Percentiles rank a stretch among this genome's conserved stretches.
Evolutionary conservation across 2,888 invertebrate species (phyloP).

Genomic region (Coelogynopora nodosa): DNA sequence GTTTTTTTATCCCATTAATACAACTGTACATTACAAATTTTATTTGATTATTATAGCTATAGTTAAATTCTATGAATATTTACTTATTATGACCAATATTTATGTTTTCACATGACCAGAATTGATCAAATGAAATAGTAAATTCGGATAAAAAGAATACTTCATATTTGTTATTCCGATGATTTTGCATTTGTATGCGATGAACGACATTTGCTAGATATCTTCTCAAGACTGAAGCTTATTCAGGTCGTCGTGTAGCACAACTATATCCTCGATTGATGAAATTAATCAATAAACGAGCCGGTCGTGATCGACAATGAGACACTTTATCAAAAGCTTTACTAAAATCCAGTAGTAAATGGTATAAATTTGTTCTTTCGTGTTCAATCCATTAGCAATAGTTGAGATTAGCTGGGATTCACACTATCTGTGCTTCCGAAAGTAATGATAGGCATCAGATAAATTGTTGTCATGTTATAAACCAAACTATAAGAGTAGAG

Average conservation of each 20-base stretch:
- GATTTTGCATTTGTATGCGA: not conserved
- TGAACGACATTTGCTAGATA: not conserved
- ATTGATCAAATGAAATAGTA: too few relatives aligned
- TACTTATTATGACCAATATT: too few relatives aligned
- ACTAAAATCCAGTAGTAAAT: conserved; percentile 16
- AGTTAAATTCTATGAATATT: too few relatives aligned
- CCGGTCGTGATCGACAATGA: not conserved
- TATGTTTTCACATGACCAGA: too few relatives aligned
- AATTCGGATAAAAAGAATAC: not conserved
- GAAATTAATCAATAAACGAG: conserved; percentile 7
- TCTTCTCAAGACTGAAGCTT: not conserved
- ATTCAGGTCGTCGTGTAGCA: not conserved
- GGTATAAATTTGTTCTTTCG: not conserved
- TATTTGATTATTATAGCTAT: too few relatives aligned
- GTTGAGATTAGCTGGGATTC: conserved; percentile 21
- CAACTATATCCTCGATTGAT: conserved; percentile 7
- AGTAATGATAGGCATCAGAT: conserved; percentile 4
- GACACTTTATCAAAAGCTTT: conserved; percentile 7
- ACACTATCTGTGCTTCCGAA: not conserved
- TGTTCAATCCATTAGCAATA: conserved; percentile 25
- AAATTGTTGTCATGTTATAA: too few relatives aligned
- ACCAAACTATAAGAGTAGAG: too few relatives aligned
- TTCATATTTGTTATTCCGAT: not conserved
- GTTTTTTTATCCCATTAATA: too few relatives aligned
- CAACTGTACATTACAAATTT: too few relatives aligned